Base-by-base conservation (phyloP, 2,113 vertebrate species). In the Prinia subflava region DNA sequence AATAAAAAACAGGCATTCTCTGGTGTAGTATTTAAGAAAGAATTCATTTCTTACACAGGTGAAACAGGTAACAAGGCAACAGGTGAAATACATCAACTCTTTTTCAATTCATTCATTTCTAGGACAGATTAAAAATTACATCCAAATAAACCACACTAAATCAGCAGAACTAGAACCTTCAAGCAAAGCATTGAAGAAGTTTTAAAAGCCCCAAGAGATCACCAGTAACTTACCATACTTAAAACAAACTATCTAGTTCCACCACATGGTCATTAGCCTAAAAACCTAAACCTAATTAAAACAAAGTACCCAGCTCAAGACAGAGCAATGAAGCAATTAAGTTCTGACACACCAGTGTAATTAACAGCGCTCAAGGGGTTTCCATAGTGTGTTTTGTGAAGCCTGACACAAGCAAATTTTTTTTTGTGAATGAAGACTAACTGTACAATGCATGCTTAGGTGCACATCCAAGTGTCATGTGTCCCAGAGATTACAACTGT, bases 401-500 rank as follows among this genome's bases (percentile, higher is more conserved):
- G 37, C 47, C 28, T 25, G 47, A 52, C 6, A 71, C 4, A 50
- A 67, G 3, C 12, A 23, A 27, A 8, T 33, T 44, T 44, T 39
- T n/a, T 52, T 41, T 25, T 52, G 15, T 30, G 35, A 75, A 47
- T 24, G 30, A 59, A 55, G 21, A 30, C 10, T 15, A 53, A 28
- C 42, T 6, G 49, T 7, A 7, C 3, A 13, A 14, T 0, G 5
- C 23, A 23, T 2, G 7, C 11, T 44, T 15, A 83, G 64, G 27
- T 14, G 25, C 33, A 2, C 7, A 31, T 8, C 4, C 19, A 42
- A n/a, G n/a, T 15, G 41, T 9, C 6, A 6, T 1, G 20, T 1
- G 2, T 15, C 55, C 41, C 41, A 6, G 10, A 6, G 1, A 30
- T 5, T 33, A 42, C 1, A 47, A 10, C 2, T 11, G 17, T 25